Conservation (phyloP, 2,113 vertebrate genomes). For the Psilopsiagon aymara region DNA sequence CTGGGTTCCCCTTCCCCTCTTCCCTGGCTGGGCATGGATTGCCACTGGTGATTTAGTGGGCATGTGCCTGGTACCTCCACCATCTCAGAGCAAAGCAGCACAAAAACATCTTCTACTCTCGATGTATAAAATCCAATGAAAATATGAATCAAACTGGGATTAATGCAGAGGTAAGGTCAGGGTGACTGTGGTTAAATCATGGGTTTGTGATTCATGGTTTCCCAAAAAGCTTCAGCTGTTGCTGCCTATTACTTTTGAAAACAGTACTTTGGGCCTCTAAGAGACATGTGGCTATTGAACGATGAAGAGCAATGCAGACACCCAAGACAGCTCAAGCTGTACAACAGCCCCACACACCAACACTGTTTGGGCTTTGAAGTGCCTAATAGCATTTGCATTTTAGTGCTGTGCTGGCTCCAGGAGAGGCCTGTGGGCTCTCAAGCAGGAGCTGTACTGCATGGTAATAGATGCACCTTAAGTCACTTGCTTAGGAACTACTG, state of each 20-base stretch:
- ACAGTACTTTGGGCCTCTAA: neutral
- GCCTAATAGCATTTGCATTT: neutral
- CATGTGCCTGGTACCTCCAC: neutral
- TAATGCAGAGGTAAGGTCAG: neutral
- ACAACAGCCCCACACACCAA: neutral
- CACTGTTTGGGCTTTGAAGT: neutral
- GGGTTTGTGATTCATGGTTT: slow-evolving; percentile 23
- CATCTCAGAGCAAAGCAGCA: neutral
- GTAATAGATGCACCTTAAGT: neutral
- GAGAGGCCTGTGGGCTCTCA: neutral
- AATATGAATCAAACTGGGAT: neutral
- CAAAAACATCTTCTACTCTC: neutral
- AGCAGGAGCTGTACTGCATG: neutral
- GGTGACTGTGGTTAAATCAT: neutral
- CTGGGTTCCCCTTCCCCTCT: neutral
- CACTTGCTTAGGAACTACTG: neutral
- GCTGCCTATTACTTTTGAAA: slow-evolving; percentile 1
- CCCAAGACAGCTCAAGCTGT: neutral
- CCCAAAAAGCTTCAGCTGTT: neutral
- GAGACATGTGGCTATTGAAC: neutral
- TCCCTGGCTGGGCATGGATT: neutral
- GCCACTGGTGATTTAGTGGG: neutral
- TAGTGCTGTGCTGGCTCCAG: neutral
- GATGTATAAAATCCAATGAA: neutral
- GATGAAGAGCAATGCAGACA: neutral